A percentile compares a stretch with the other conserved stretches of the same genome.
Evolutionary conservation across 2,797 vertebrate species (phyloP).

Genomic region (Enteromius paludinosus): DNA sequence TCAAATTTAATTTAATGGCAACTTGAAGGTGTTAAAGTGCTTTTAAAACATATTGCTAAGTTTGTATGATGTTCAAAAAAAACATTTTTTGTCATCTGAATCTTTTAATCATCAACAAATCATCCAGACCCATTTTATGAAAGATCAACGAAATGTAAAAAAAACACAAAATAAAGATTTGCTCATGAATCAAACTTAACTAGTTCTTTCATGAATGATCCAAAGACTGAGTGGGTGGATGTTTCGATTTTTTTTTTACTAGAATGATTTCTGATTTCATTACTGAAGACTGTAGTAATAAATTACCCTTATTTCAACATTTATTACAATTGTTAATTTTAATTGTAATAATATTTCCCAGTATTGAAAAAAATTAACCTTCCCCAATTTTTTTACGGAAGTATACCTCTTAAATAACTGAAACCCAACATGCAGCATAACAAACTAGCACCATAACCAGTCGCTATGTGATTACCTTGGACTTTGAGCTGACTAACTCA

Average conservation of each 20-base stretch:
- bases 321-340: not conserved
- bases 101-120: not conserved
- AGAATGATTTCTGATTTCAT: not conserved
- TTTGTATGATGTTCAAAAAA: not conserved
- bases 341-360: not conserved
- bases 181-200: not conserved
- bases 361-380: not conserved
- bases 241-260: not conserved
- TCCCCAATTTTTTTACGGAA: not conserved
- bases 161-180: not conserved
- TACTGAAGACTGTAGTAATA: not conserved
- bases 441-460: not conserved
- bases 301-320: not conserved
- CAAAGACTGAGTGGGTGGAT: not conserved
- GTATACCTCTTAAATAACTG: not conserved
- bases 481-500: constrained; percentile 78
- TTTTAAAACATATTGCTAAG: not conserved
- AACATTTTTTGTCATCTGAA: too few relatives aligned
- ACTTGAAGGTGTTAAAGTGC: not conserved
- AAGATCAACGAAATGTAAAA: not conserved
- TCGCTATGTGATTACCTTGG: constrained; percentile 60
- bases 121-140: not conserved
- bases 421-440: not conserved
- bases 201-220: not conserved
- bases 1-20: not conserved